phyloP scores from a whole-genome alignment of 2,888 invertebrate species.

The Antheraea yamamai region DNA sequence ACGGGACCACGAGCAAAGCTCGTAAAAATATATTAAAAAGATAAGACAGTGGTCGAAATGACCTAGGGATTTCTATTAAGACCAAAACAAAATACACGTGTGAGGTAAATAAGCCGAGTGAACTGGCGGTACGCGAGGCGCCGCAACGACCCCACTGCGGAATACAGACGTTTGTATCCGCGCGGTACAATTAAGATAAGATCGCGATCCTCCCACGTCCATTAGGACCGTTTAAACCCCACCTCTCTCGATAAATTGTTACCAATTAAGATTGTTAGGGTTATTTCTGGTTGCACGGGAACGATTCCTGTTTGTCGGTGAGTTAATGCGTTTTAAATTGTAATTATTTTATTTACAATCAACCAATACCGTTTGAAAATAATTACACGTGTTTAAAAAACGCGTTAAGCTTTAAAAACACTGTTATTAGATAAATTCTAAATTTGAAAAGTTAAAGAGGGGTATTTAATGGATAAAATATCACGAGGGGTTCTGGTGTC shows the following conservation, averaged over 20 bases:
- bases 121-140: neutral
- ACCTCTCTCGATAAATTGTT: constrained; percentile 49
- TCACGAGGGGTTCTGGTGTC: no score
- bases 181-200: constrained; percentile 52
- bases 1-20: neutral
- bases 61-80: neutral
- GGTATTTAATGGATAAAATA: no score
- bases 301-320: neutral
- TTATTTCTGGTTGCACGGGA: constrained; percentile 17
- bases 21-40: neutral
- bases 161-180: constrained; percentile 35
- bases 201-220: constrained; percentile 43
- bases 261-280: constrained; percentile 49
- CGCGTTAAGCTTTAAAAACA: no score
- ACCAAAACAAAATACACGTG: constrained; percentile 1
- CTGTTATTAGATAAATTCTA: no score
- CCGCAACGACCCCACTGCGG: constrained; percentile 9
- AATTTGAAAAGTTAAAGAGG: no score
- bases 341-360: neutral
- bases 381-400: neutral
- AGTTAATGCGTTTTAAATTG: neutral
- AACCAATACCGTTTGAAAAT: neutral
- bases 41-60: constrained; percentile 4
- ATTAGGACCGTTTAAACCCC: constrained; percentile 46
- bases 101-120: constrained; percentile 10